These are phyloP conservation scores for Zhuqinia jingwanae DNA, from an alignment of 2,888 invertebrate species.

Conservation along the genomic window DNA sequence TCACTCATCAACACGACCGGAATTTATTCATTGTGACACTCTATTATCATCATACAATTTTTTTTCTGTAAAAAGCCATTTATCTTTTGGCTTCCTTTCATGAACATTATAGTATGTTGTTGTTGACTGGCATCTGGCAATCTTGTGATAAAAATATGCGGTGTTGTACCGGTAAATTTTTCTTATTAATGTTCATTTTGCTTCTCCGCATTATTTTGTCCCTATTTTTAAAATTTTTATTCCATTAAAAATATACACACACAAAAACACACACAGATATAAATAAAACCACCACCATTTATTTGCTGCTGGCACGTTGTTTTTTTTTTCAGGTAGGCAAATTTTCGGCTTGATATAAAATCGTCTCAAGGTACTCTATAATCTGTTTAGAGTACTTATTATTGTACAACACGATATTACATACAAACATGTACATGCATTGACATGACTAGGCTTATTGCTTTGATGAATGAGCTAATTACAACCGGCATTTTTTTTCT, in stretches of 20 bases:
- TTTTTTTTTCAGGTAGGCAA: not conserved
- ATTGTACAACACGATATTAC: not conserved
- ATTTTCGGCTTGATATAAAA: no score
- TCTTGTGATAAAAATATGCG: no score
- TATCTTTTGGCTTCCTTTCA: slow-evolving; percentile 17
- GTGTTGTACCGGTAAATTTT: slow-evolving; percentile 13
- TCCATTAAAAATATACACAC: not conserved
- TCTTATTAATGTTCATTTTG: not conserved
- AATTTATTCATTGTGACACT: slow-evolving; percentile 35
- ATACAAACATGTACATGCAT: not conserved
- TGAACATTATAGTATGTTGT: slow-evolving; percentile 13
- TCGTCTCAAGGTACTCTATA: not conserved
- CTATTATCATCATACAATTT: not conserved
- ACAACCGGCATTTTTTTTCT: slow-evolving; percentile 62
- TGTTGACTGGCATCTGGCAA: not conserved
- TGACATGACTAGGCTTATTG: slow-evolving; percentile 40
- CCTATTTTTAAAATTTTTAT: not conserved
- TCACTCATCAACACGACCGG: slow-evolving; percentile 11
- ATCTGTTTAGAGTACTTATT: no score
- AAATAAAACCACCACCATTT: no score
- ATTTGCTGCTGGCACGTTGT: not conserved
- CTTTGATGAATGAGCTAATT: slow-evolving; percentile 58
- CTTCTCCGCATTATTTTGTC: slow-evolving; percentile 19
- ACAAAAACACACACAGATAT: no score
- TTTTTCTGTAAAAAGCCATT: slow-evolving; percentile 28